phyloP scores from a whole-genome alignment of 2,113 vertebrate genomes.

The Gracilinanus agilis region DNA sequence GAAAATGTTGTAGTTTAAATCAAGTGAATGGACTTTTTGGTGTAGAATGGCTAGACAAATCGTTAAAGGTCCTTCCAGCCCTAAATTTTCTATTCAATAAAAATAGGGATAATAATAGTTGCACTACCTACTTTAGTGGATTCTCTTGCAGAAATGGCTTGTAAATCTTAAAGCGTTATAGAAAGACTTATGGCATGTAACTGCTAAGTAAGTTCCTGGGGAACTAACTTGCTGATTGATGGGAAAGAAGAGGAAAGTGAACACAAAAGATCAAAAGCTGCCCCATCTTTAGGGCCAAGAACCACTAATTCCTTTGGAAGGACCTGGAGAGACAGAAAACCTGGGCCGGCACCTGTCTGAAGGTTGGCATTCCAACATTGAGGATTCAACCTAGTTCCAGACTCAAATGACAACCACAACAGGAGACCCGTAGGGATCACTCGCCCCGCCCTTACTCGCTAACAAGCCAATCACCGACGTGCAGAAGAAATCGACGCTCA shows the following conservation, averaged over 20 bases:
- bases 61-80: too few relatives aligned
- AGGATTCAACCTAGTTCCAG: not conserved
- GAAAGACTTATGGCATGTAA: too few relatives aligned
- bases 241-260: rapidly evolving
- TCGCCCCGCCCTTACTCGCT: not conserved
- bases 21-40: not conserved
- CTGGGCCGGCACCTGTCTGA: not conserved
- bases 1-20: not conserved
- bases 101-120: not conserved
- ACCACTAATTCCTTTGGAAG: not conserved
- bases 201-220: too few relatives aligned
- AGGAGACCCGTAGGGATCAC: not conserved
- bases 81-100: too few relatives aligned
- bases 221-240: too few relatives aligned
- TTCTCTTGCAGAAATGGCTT: too few relatives aligned
- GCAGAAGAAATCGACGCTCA: rapidly evolving
- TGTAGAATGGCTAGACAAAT: too few relatives aligned
- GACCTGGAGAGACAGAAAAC: not conserved
- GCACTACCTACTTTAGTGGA: too few relatives aligned
- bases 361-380: not conserved
- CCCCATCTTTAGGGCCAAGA: not conserved
- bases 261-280: rapidly evolving
- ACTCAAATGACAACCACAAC: too few relatives aligned
- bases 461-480: not conserved
- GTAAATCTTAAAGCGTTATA: too few relatives aligned